A percentile compares a stretch with the other conserved stretches of the same genome.
Evolutionary conservation across 2,888 invertebrate genomes (phyloP).

Genomic region (Selenia dentaria): DNA sequence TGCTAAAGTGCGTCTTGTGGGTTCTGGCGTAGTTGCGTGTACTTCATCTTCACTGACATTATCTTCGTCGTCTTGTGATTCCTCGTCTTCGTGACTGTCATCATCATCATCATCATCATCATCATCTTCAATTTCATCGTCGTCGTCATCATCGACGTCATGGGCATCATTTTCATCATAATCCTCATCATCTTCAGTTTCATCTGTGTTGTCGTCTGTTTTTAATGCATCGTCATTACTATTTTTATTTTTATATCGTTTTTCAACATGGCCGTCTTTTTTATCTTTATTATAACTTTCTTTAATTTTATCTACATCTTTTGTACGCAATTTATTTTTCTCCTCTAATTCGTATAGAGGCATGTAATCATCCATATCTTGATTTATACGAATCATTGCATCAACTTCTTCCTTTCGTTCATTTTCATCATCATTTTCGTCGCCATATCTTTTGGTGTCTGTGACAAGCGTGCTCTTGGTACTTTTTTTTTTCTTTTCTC

Average conservation of each 20-base stretch:
- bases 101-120: conserved; percentile 29
- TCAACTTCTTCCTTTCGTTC: conserved; percentile 65
- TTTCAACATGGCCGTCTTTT: too few relatives aligned
- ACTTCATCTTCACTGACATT: conserved; percentile 32
- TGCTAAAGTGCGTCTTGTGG: conserved; percentile 59
- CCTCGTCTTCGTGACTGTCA: conserved; percentile 39
- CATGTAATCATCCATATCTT: conserved; percentile 67
- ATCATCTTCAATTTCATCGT: conserved; percentile 34
- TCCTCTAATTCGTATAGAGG: conserved; percentile 67
- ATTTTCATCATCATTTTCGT: conserved; percentile 52
- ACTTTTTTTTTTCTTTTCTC: conserved; percentile 71
- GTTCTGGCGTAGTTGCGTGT: conserved; percentile 55
- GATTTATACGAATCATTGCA: conserved; percentile 64
- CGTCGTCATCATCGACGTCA: conserved; percentile 38
- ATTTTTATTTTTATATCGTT: conserved; percentile 25
- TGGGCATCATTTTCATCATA: conserved; percentile 39
- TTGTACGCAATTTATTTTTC: conserved; percentile 20
- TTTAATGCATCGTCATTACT: conserved; percentile 35
- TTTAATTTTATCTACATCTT: background rate
- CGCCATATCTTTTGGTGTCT: conserved; percentile 71
- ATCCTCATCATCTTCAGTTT: conserved; percentile 31
- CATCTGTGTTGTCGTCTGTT: conserved; percentile 28
- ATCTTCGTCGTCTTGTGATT: conserved; percentile 39
- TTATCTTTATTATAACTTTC: conserved; percentile 32
- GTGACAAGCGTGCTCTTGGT: conserved; percentile 73